Evolutionary conservation across 2,113 vertebrate genomes (phyloP), one percentile per base, ranked within the genome.

Genomic region (Colaptes auratus): DNA sequence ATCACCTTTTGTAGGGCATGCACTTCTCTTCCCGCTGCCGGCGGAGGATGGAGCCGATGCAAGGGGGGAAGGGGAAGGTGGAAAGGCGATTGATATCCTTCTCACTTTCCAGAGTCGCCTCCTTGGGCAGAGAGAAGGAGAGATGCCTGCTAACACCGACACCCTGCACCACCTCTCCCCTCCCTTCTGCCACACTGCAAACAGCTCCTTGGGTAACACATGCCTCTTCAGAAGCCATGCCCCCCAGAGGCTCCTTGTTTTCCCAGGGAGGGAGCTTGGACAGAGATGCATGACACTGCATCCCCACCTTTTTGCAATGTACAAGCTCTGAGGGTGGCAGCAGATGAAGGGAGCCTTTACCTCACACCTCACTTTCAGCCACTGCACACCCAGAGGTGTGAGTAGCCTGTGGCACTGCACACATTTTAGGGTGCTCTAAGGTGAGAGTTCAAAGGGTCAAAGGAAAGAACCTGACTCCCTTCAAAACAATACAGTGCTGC

Each of bases 81-180:
- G 99, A 99, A 25, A 99, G 98, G 6, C 99, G 98, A 89, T 99
- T 99, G 95, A 99, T 99, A 63, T 99, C 99, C 97, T 98, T 99
- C 93, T 99, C 99, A 1, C 95, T 98, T 82, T 98, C 98, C 0
- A 89, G 93, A 72, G 96, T 96, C 55, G 77, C 93, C 2, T 98
- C 97, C 98, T 96, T 97, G 87, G 86, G 82, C 8, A 93, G 21
- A 93, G 56, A 4, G 36, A 89, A 4, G 88, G 20, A 95, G 28
- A 95, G 25, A 52, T 1, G 20, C 21, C 42, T 58, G 63, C 30
- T 83, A 65, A 75, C 35, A n/a, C 7, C 70, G 74, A 39, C 21
- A 70, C 24, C 46, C 61, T 76, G 70, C 63, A 83, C 24, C 44
- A 42, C 39, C 48, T 77, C 48, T 53, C 25, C 44, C 17, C 8